Evolutionary conservation across 1,140 invertebrate genomes (phyloP).

Genomic region (Meteorus sp.): DNA sequence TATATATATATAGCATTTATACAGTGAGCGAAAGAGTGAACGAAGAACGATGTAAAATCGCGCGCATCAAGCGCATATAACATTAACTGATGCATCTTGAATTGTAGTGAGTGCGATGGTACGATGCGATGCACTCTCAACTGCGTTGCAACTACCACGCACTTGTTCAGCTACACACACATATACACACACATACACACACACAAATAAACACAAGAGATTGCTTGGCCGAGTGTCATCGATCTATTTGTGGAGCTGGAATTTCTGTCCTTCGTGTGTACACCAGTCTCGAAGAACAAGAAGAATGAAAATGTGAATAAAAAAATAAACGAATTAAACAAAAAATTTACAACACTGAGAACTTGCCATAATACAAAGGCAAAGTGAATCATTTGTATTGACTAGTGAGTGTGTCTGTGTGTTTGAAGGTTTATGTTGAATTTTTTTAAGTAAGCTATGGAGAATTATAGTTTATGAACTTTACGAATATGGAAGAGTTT

Average conservation of each 20-base stretch:
- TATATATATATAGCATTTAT: too few species aligned
- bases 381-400: too few species aligned
- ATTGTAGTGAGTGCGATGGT: too few species aligned
- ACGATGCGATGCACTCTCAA: too few species aligned
- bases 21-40: neutral
- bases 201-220: slow-evolving; percentile 33
- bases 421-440: too few species aligned
- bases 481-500: too few species aligned
- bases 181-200: slow-evolving; percentile 25
- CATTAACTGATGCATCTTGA: slow-evolving; percentile 6
- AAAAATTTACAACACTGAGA: too few species aligned
- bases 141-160: neutral
- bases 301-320: neutral
- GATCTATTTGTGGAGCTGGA: slow-evolving; percentile 58
- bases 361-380: too few species aligned
- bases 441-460: too few species aligned
- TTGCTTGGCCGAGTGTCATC: slow-evolving; percentile 54
- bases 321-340: too few species aligned
- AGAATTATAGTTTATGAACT: too few species aligned
- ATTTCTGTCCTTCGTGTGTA: slow-evolving; percentile 49
- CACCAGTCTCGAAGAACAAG: neutral
- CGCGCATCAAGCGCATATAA: slow-evolving; percentile 16
- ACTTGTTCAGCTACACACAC: slow-evolving; percentile 12
- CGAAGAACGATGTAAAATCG: neutral
- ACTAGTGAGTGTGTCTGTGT: too few species aligned